phyloP scores from a whole-genome alignment of 2,888 invertebrate genomes.

The Metopia argyrocephala region DNA sequence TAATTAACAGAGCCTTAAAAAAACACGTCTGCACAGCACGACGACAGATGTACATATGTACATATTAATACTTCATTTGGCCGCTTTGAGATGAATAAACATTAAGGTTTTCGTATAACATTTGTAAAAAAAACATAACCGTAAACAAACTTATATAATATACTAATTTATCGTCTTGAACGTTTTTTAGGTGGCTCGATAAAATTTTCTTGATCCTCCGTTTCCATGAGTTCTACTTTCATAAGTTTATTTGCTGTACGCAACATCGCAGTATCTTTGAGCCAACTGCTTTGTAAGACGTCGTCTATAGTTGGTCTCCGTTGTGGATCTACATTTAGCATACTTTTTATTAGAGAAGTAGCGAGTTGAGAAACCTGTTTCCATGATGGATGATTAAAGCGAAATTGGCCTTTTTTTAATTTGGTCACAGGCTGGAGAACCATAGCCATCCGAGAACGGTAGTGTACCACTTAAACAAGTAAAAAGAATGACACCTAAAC shows the following conservation, averaged over 20 bases:
- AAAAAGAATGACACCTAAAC: constrained; percentile 92
- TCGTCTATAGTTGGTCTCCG: constrained; percentile 75
- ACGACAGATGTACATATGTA: too few species aligned
- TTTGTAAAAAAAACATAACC: too few species aligned
- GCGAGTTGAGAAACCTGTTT: constrained; percentile 83
- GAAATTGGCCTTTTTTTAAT: constrained; percentile 85
- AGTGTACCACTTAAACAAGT: constrained; percentile 86
- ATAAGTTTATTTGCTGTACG: constrained; percentile 73
- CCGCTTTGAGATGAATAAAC: constrained; percentile 35
- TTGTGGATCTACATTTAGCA: constrained; percentile 84
- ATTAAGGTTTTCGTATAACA: constrained; percentile 22
- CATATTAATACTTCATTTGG: constrained; percentile 53
- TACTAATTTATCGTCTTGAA: constrained; percentile 61
- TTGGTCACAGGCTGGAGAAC: constrained; percentile 82
- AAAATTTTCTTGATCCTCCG: constrained; percentile 75
- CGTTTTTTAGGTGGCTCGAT: constrained; percentile 76
- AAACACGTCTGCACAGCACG: too few species aligned
- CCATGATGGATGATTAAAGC: constrained; percentile 83
- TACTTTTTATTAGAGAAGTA: constrained; percentile 84
- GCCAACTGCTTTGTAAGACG: constrained; percentile 74
- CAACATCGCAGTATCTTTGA: constrained; percentile 73
- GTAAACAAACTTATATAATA: constrained; percentile 1
- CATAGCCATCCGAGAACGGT: constrained; percentile 83
- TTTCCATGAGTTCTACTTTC: constrained; percentile 70
- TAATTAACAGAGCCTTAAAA: too few species aligned